These are phyloP conservation scores for Paramormyrops kingsleyae DNA, from an alignment of 2,113 vertebrate species.

Conservation along the genomic window DNA sequence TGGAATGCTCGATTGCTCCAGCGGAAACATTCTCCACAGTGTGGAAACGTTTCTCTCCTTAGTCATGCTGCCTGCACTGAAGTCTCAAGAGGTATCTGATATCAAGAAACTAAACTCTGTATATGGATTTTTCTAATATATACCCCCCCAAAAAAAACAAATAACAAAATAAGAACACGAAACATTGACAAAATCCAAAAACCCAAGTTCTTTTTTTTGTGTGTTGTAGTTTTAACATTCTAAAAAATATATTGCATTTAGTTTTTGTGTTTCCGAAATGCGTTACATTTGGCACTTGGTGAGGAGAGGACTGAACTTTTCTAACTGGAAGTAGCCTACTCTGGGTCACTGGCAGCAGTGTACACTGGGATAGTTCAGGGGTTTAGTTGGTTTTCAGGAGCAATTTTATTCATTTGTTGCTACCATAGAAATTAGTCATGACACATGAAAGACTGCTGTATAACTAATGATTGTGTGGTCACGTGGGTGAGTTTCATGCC, in stretches of 20 bases:
- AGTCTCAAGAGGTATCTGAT: slow-evolving; percentile 63
- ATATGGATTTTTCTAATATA: neutral
- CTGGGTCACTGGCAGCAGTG: neutral
- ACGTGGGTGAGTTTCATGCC: neutral
- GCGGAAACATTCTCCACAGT: slow-evolving; percentile 55
- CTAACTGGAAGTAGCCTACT: neutral
- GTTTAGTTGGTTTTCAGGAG: neutral
- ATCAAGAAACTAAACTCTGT: neutral
- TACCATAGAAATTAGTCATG: neutral
- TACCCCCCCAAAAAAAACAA: neutral
- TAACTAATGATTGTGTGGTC: neutral
- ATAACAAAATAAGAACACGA: neutral
- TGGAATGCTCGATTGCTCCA: slow-evolving; percentile 56
- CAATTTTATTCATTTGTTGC: neutral
- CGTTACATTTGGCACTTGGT: neutral
- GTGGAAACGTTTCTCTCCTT: slow-evolving; percentile 64
- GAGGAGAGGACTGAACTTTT: neutral
- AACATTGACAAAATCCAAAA: neutral
- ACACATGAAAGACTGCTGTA: neutral
- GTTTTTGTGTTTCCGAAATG: neutral
- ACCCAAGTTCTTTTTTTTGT: neutral
- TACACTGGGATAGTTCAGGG: neutral
- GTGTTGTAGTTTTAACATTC: neutral
- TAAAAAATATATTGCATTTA: neutral
- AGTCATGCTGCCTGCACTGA: slow-evolving; percentile 63